phyloP scores from a whole-genome alignment of 1,140 invertebrate genomes.

The Micrasema longulum region DNA sequence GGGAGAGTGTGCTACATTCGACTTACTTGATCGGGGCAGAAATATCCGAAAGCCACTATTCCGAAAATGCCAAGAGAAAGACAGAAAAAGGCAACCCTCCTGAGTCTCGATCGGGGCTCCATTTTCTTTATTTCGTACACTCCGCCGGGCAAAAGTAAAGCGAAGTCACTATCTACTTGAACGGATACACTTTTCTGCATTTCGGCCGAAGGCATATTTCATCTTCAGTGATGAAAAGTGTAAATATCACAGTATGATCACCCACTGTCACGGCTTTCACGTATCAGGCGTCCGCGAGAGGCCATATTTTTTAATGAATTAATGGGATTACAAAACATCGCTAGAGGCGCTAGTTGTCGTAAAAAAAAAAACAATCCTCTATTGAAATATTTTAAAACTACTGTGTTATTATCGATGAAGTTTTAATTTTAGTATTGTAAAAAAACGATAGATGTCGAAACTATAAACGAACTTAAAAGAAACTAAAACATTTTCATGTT shows the following conservation, averaged over 20 bases:
- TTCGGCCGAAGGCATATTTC: conserved; percentile 67
- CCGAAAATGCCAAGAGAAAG: conserved; percentile 82
- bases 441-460: not conserved
- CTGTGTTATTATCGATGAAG: no score
- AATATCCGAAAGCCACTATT: conserved; percentile 88
- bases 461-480: no score
- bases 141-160: conserved; percentile 75
- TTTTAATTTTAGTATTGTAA: not conserved
- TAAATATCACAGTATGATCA: conserved; percentile 30
- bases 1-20: no score
- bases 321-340: conserved; percentile 13
- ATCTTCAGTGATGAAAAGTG: conserved; percentile 44
- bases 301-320: conserved; percentile 36
- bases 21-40: conserved; percentile 83
- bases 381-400: no score
- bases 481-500: no score
- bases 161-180: conserved; percentile 82
- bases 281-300: conserved; percentile 25
- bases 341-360: conserved; percentile 3
- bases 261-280: conserved; percentile 28
- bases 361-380: no score
- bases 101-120: conserved; percentile 79
- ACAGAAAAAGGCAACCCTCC: conserved; percentile 82
- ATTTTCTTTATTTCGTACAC: conserved; percentile 82
- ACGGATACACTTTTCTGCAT: conserved; percentile 81